phyloP scores from a whole-genome alignment of 2,888 invertebrate genomes.

The Drosophila histrio region DNA sequence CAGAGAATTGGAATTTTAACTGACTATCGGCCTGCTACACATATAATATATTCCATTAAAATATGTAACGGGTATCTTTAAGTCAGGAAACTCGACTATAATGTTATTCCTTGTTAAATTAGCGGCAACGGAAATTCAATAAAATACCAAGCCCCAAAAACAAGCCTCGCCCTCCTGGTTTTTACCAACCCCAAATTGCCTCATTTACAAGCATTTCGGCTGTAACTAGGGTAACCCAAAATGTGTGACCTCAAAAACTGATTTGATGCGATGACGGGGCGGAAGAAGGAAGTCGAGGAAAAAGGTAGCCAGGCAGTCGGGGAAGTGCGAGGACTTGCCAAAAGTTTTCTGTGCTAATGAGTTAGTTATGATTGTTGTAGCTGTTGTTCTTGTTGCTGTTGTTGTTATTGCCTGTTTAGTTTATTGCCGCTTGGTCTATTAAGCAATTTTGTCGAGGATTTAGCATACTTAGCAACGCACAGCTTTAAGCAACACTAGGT shows the following conservation, averaged over 20 bases:
- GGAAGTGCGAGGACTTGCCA: not conserved
- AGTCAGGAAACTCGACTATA: too few species aligned
- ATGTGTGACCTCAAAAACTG: slow-evolving; percentile 63
- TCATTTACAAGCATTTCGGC: slow-evolving; percentile 20
- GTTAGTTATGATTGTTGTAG: slow-evolving; percentile 58
- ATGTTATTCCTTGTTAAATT: too few species aligned
- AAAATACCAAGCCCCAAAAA: slow-evolving; percentile 25
- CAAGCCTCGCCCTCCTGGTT: not conserved
- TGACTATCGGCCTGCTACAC: too few species aligned
- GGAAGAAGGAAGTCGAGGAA: not conserved
- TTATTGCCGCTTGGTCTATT: slow-evolving; percentile 32
- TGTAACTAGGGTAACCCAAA: slow-evolving; percentile 62
- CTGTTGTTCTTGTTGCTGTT: slow-evolving; percentile 13
- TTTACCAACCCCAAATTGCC: not conserved
- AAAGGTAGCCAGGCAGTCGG: not conserved
- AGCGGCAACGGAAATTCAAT: slow-evolving; percentile 49
- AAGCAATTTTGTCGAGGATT: slow-evolving; percentile 21
- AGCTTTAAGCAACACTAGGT: slow-evolving; percentile 7
- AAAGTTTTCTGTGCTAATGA: slow-evolving; percentile 67
- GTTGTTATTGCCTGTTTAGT: slow-evolving; percentile 6
- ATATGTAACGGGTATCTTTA: too few species aligned
- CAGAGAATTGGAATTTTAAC: too few species aligned
- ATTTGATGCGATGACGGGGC: not conserved
- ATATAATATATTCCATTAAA: too few species aligned
- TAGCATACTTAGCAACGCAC: slow-evolving; percentile 21